These are phyloP conservation scores for Drosophila bifasciata DNA, from an alignment of 1,140 invertebrate genomes.

Conservation along the genomic window DNA sequence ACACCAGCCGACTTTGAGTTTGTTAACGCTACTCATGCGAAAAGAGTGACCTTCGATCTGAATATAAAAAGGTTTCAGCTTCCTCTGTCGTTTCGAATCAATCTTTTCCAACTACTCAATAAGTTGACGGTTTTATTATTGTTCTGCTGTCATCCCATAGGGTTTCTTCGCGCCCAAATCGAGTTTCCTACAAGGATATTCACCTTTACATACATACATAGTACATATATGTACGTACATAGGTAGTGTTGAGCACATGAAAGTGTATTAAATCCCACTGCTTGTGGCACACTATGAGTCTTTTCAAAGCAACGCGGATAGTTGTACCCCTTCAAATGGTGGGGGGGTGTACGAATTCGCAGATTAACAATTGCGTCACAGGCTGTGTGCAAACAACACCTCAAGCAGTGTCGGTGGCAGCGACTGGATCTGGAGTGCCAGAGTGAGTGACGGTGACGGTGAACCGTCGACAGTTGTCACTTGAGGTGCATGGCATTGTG, in stretches of 20 bases:
- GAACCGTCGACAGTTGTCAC: slow-evolving; percentile 73
- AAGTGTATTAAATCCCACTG: slow-evolving; percentile 6
- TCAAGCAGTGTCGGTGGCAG: slow-evolving; percentile 28
- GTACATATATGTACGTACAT: too few species aligned
- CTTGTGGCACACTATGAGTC: slow-evolving; percentile 10
- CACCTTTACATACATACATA: too few species aligned
- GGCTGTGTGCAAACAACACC: slow-evolving; percentile 68
- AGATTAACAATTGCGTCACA: slow-evolving; percentile 40
- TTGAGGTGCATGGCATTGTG: slow-evolving; percentile 63
- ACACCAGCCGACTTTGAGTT: slow-evolving; percentile 12
- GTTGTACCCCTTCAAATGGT: slow-evolving; percentile 39
- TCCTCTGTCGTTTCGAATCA: too few species aligned
- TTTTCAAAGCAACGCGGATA: slow-evolving; percentile 23
- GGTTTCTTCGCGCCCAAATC: too few species aligned
- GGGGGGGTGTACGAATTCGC: slow-evolving; percentile 18
- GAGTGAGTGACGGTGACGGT: slow-evolving; percentile 51
- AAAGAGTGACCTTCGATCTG: slow-evolving; percentile 13
- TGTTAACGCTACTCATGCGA: slow-evolving; percentile 36
- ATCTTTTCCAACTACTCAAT: too few species aligned
- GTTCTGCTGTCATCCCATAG: too few species aligned
- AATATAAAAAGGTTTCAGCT: too few species aligned
- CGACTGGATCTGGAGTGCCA: slow-evolving; percentile 14
- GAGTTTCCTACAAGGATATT: too few species aligned
- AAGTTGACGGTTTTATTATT: too few species aligned
- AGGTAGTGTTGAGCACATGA: neutral